Evolutionary conservation across 2,113 vertebrate genomes (phyloP).

Genomic region (Hipposideros armiger): DNA sequence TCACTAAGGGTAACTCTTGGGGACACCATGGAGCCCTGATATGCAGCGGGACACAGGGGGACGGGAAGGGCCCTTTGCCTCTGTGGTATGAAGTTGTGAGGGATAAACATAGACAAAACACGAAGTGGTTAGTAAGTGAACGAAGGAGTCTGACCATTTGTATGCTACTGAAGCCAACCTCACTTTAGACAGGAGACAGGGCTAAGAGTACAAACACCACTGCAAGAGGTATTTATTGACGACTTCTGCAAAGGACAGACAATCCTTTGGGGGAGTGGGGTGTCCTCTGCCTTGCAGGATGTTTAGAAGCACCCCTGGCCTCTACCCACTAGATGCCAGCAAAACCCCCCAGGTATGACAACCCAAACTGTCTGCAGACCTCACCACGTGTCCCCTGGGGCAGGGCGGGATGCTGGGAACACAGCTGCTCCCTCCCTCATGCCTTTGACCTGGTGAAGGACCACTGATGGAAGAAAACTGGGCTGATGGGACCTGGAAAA

Average conservation of each 20-base stretch:
- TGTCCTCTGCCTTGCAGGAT: accelerated
- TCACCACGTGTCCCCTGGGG: background rate
- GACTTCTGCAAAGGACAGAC: background rate
- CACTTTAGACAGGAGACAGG: too few relatives aligned
- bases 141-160: too few relatives aligned
- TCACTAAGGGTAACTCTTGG: background rate
- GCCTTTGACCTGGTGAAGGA: background rate
- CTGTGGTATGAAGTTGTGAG: too few relatives aligned
- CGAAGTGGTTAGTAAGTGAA: too few relatives aligned
- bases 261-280: accelerated
- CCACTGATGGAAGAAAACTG: background rate
- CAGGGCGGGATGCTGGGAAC: accelerated
- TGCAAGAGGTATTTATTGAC: too few relatives aligned
- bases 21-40: too few relatives aligned
- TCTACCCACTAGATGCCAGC: background rate
- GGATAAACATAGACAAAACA: too few relatives aligned
- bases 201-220: too few relatives aligned
- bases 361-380: background rate
- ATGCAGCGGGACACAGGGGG: too few relatives aligned
- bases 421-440: background rate
- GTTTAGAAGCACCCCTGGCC: background rate
- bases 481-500: too few relatives aligned
- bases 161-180: too few relatives aligned
- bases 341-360: background rate
- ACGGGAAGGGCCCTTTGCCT: too few relatives aligned